Conservation (phyloP, 2,113 vertebrate genomes). For the Dasyornis broadbenti region DNA sequence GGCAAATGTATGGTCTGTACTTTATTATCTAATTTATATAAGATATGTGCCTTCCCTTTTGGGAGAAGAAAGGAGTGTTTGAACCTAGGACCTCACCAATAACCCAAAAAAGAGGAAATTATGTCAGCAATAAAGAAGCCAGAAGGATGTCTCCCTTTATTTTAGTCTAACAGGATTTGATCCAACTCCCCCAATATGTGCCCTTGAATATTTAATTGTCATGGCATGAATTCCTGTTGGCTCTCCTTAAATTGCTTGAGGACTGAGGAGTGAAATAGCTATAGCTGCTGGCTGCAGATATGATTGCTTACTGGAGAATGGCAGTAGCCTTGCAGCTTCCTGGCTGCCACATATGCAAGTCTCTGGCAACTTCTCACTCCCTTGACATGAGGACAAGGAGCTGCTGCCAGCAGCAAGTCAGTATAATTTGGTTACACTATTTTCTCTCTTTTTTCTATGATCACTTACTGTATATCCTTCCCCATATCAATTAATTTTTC, state of each 20-base stretch:
- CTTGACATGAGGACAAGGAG: background rate
- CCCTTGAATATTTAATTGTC: background rate
- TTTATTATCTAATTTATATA: background rate
- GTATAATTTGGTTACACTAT: background rate
- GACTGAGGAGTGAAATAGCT: background rate
- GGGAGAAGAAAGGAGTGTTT: background rate
- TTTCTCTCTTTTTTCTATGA: background rate
- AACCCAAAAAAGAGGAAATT: background rate
- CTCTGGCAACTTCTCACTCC: background rate
- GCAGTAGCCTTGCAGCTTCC: background rate
- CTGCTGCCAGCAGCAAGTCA: background rate
- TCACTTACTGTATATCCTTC: background rate
- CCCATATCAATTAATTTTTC: background rate
- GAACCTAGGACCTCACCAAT: background rate
- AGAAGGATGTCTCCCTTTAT: background rate
- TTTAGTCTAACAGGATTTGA: background rate
- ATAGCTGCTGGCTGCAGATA: background rate
- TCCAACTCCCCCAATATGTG: background rate
- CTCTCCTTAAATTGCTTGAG: background rate
- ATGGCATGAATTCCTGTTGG: background rate
- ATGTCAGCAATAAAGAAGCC: background rate
- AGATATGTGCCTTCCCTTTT: background rate
- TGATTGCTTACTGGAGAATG: background rate
- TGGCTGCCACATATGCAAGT: background rate
- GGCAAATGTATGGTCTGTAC: background rate